Base-by-base conservation (phyloP, 2,113 vertebrate genomes). In the Verasper variegatus region DNA sequence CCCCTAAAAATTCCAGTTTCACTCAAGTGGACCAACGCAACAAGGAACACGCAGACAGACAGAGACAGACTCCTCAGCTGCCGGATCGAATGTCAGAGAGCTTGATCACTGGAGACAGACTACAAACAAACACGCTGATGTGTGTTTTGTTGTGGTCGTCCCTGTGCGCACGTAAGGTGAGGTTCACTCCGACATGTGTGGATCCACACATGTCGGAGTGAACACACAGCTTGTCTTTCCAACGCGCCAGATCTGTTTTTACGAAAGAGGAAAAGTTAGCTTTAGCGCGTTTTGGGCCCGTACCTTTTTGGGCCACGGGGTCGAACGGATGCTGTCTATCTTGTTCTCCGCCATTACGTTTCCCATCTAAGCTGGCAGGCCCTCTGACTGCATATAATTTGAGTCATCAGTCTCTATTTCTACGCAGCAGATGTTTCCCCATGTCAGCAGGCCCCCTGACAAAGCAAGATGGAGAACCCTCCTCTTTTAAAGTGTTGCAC, bases 361-460 rank as follows among this genome's bases (percentile, higher is more conserved):
- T 79, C 66, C 89, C 89, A 82, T 91, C 80, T 87, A 82, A 84
- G 82, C 88, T 74, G 83, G 83, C 81, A 91, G 90, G 86, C 83
- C 85, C 71, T 78, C 57, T 68, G 84, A 89, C 83, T 86, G 84
- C 87, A 83, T 86, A 91, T 93, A 86, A 93, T 93, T 90, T 88
- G 81, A 91, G 91, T 94, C 93, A 93, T 94, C 91, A 93, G 92
- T 94, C 94, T 93, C 88, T 88, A 91, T 94, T 94, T 94, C 90
- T 82, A 88, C 31, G 40, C 89, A 93, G 91, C 94, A 94, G 93
- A 95, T 95, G 93, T 94, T 93, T 92, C 92, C 89, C 86, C 89
- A 83, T 91, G 92, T 94, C 92, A 94, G 84, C 90, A 85, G 78
- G 73, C 82, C 71, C 82, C 79, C 59, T 71, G 78, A 93, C 84